Base-by-base conservation (phyloP, 2,113 vertebrate genomes). In the Seriola quinqueradiata region DNA sequence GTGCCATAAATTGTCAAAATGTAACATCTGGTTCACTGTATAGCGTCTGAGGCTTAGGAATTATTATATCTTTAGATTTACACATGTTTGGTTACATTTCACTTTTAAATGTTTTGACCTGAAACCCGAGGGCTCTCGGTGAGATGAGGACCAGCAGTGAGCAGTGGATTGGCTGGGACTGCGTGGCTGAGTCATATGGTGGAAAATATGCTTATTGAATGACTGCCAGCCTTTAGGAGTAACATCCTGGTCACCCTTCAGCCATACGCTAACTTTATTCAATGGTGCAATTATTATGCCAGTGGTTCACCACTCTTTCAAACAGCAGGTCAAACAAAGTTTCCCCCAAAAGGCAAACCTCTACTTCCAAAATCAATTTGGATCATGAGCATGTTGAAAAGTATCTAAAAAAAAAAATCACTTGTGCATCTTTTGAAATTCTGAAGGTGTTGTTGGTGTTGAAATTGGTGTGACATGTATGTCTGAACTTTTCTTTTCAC, bases 171-270 rank as follows among this genome's bases (percentile, higher is more conserved):
- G 59, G 54, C 50, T 68, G 34, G 70, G 69, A 58, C 79, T 72
- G 70, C 48, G 38, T 66, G 65, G 44, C 46, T 70, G 40, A 63
- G 36, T 61, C 50, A 60, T 73, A 71, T 42, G 34, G 52, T 65
- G 25, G 36, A 32, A 78, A 75, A 86, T 36, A 69, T 66, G 44
- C 65, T 61, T 82, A 25, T 81, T 83, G 69, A 84, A 75, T 5
- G 25, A 23, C 70, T 81, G 86, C 81, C 69, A 75, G 67, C 57
- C 65, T 83, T 88, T 78, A 84, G 23, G 63, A 79, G 65, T 25
- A 85, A 84, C 69, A 74, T 89, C 86, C 77, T 87, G 84, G 89
- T 92, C 76, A 77, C 55, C 36, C 48, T 71, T 73, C 70, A 69
- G 75, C 70, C 70, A 72, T 70, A 77, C 7, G 40, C 40, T 42